Base-by-base conservation (phyloP, 2,113 vertebrate species). In the Coryphaenoides rupestris region DNA sequence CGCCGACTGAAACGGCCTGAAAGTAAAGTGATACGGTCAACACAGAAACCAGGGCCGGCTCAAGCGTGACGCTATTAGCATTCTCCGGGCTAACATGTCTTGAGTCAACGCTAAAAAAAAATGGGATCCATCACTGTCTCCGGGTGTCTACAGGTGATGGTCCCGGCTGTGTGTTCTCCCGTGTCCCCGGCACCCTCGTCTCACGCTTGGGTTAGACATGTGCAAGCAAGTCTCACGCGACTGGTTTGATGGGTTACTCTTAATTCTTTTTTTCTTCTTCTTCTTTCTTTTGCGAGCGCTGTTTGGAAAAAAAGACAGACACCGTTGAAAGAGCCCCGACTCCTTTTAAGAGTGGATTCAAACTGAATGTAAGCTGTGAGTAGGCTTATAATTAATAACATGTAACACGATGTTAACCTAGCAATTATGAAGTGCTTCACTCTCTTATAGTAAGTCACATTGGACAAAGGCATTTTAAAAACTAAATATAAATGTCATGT, bases 101-200 rank as follows among this genome's bases (percentile, higher is more conserved):
- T 86, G 70, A 83, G 79, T 73, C 81, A 62, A 78, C 73, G 73
- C 68, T 84, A 78, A 82, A 83, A 77, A 86, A 78, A 82, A 83
- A 77, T 85, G 68, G 75, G 75, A 88, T 88, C 85, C 84, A 75
- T 87, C 87, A 86, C 74, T 86, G 87, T 87, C 85, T 86, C 63
- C 74, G 75, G 78, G 69, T 81, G 69, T 81, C 78, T 83, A 79
- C 63, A 71, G 59, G 75, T 84, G 83, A 89, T 77, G 84, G 80
- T 84, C 83, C 60, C 58, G 55, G 79, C 57, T 60, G 55, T 58
- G 78, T 80, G 75, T 78, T 66, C 21, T 66, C 21, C 60, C 63
- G 56, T 75, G 63, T 66, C 68, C 47, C 60, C 66, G 45, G 54
- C 69, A 76, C 81, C 54, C 75, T 85, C 66, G 80, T 73, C 73